A percentile compares a stretch with the other conserved stretches of the same genome.
phyloP scores from a whole-genome alignment of 2,113 vertebrate genomes.

The Clinocottus analis region DNA sequence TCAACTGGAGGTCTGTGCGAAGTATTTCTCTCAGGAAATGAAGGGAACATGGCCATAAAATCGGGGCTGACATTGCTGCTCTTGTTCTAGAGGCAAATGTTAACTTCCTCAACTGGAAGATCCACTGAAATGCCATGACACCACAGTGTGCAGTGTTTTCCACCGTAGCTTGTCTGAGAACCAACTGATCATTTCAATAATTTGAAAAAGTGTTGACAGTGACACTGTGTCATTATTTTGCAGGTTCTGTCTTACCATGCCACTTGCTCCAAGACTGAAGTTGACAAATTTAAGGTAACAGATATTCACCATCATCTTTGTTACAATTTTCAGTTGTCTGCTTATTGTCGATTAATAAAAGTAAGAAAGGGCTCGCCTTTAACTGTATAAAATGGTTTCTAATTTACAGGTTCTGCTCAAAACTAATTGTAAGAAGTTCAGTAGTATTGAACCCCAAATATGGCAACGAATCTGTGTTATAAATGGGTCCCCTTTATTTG shows the following conservation, averaged over 20 bases:
- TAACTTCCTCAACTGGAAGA: slow-evolving; percentile 42
- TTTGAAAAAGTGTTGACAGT: slow-evolving; percentile 23
- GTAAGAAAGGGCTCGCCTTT: not conserved
- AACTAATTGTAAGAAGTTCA: not conserved
- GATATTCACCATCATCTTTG: slow-evolving; percentile 17
- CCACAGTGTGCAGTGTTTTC: slow-evolving; percentile 18
- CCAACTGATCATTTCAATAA: slow-evolving; percentile 16
- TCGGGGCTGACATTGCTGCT: slow-evolving; percentile 58
- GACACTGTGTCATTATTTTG: slow-evolving; percentile 65
- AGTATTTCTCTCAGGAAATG: slow-evolving; percentile 74
- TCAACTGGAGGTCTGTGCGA: slow-evolving; percentile 62
- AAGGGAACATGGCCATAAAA: slow-evolving; percentile 57
- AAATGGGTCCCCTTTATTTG: too few species aligned
- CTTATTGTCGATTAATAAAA: not conserved
- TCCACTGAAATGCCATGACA: slow-evolving; percentile 21
- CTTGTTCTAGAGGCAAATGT: slow-evolving; percentile 39
- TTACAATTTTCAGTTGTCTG: slow-evolving; percentile 20
- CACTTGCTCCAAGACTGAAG: slow-evolving; percentile 98
- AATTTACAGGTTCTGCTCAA: not conserved
- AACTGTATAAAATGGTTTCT: not conserved
- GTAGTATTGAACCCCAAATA: not conserved
- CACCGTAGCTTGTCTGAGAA: not conserved
- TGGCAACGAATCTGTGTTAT: not conserved
- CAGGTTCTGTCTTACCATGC: slow-evolving; percentile 99
- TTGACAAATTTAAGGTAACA: slow-evolving; percentile 99